phyloP scores from a whole-genome alignment of 2,113 vertebrate genomes.

The Bambusicola thoracicus region DNA sequence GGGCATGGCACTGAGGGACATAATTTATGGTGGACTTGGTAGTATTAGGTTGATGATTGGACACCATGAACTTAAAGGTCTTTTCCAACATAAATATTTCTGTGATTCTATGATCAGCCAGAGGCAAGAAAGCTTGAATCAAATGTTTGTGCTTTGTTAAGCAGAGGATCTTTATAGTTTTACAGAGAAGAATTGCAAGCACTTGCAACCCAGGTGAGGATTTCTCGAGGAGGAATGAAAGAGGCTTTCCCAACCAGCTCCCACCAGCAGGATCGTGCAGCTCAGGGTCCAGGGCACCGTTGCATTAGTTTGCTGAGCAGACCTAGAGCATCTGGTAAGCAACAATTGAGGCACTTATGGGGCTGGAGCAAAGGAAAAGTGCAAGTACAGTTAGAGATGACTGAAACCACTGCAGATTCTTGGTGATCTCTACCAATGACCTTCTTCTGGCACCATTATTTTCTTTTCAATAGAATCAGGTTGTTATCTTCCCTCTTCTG shows the following conservation, averaged over 20 bases:
- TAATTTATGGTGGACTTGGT: not conserved
- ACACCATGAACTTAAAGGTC: not conserved
- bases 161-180: not conserved
- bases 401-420: not conserved
- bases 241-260: not conserved
- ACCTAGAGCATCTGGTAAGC: not conserved
- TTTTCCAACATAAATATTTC: not conserved
- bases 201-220: not conserved
- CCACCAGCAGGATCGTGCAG: not conserved
- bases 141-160: not conserved
- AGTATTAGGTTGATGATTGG: not conserved
- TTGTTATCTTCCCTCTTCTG: not conserved
- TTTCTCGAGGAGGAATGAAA: not conserved
- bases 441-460: not conserved
- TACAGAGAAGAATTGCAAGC: not conserved
- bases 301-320: not conserved
- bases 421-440: not conserved
- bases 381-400: not conserved
- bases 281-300: not conserved
- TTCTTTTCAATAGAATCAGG: not conserved
- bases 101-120: not conserved
- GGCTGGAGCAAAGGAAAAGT: not conserved
- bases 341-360: rapidly evolving
- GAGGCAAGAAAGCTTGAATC: not conserved
- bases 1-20: not conserved